Evolutionary conservation across 2,797 vertebrate genomes (phyloP).

Genomic region (Benthosema pterotum): DNA sequence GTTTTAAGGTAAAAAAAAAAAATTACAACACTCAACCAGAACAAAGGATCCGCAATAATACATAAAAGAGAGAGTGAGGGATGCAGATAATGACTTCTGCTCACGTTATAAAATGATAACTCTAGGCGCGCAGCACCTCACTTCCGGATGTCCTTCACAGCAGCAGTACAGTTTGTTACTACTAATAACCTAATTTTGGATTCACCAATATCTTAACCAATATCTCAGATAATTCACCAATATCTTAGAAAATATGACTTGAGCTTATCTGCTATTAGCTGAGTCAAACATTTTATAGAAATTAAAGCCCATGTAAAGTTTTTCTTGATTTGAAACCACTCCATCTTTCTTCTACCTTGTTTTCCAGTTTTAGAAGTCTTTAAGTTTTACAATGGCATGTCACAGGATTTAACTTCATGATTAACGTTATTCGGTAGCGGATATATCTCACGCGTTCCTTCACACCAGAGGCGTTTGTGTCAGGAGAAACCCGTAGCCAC

Average conservation of each 20-base stretch:
- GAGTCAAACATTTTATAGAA: not conserved
- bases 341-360: not conserved
- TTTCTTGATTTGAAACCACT: not conserved
- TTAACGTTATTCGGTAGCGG: not conserved
- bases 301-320: not conserved
- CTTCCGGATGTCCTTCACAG: too few species aligned
- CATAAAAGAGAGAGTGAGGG: slow-evolving; percentile 25
- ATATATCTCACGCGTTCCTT: not conserved
- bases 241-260: too few species aligned
- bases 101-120: not conserved
- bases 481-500: not conserved
- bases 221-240: too few species aligned
- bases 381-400: not conserved
- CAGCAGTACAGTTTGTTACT: too few species aligned
- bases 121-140: not conserved
- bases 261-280: not conserved
- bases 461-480: not conserved
- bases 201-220: too few species aligned
- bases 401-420: not conserved
- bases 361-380: too few species aligned
- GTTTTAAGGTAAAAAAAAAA: slow-evolving; percentile 63
- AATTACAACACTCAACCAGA: slow-evolving; percentile 53
- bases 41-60: slow-evolving; percentile 45
- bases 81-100: slow-evolving; percentile 34
- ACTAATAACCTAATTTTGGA: too few species aligned